phyloP scores from a whole-genome alignment of 2,113 vertebrate species.

The Pelodiscus sinensis region DNA sequence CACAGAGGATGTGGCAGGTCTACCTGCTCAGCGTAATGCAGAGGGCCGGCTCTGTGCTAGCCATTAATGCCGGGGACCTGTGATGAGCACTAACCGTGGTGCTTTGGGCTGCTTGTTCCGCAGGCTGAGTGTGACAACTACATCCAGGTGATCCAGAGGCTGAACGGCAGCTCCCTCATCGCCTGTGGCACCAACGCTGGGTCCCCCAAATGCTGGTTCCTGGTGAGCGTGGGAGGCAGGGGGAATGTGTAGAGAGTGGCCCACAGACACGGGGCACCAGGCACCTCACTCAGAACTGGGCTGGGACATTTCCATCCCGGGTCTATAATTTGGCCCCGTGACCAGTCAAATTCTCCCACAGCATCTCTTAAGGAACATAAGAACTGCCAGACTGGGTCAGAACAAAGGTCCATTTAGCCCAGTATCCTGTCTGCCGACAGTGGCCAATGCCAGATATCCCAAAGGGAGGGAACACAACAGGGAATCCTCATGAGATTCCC shows the following conservation, averaged over 20 bases:
- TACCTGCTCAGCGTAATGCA: neutral
- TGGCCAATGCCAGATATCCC: too few relatives aligned
- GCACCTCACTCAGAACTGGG: neutral
- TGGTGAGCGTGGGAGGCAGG: slow-evolving; percentile 72
- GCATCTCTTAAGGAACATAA: neutral
- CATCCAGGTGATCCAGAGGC: slow-evolving; percentile 84
- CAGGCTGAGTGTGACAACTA: slow-evolving; percentile 84
- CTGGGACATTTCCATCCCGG: neutral
- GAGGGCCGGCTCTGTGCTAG: neutral
- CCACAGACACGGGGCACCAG: too few relatives aligned
- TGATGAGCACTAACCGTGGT: neutral
- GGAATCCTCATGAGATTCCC: too few relatives aligned
- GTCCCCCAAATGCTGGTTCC: slow-evolving; percentile 83
- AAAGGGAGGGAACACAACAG: too few relatives aligned
- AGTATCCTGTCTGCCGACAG: too few relatives aligned
- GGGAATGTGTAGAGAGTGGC: neutral
- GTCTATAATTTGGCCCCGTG: neutral
- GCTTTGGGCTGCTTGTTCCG: neutral
- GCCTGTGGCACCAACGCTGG: slow-evolving; percentile 85
- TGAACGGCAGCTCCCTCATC: slow-evolving; percentile 76
- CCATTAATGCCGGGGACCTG: neutral
- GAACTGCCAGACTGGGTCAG: too few relatives aligned
- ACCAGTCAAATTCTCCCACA: neutral
- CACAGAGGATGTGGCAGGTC: neutral
- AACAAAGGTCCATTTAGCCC: too few relatives aligned